Base-by-base conservation (phyloP, 2,113 vertebrate genomes). In the Progne subis region DNA sequence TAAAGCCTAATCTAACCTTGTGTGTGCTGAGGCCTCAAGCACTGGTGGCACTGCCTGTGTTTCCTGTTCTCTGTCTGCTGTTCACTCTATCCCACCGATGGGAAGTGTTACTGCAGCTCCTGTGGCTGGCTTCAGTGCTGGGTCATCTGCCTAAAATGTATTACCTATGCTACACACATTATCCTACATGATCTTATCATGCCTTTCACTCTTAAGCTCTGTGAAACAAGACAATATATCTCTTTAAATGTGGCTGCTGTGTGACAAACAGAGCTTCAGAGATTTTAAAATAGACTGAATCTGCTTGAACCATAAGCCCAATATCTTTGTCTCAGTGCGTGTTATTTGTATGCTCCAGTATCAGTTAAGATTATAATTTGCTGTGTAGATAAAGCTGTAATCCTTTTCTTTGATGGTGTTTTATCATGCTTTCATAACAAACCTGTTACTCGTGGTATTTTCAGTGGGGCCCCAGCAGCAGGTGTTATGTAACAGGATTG, bases 361-460 rank as follows among this genome's bases (percentile, higher is more conserved):
- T 46, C 57, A 65, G 29, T 86, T 67, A 80, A 74, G 43, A 29
- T 61, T 72, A 9, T 64, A 29, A 61, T 65, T 79, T 28, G 57
- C 14, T 55, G 25, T 69, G 29, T 23, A 46, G 69, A 16, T 56
- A 18, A 59, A 92, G 25, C 74, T 50, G 20, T 69, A 81, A 88
- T 56, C 23, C 11, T 59, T 59, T 81, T 44, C 28, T 74, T 0
- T 55, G 34, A 15, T 5, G n/a, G 7, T 65, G 47, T 86, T 81
- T 74, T 83, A 23, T 44, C 18, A 18, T 28, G 41, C 44, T 86
- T 64, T 16, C 3, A 1, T 75, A 65, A 86, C 63, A 72, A 17
- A 11, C 37, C n/a, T 79, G 49, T 78, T 32, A 50, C 28, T 77
- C 0, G 0, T 10, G n/a, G 0, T 69, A 5, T 10, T 68, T 50